A percentile compares a stretch with the other conserved stretches of the same genome.
Conservation (phyloP, 2,797 vertebrate species). For the Lates japonicus region DNA sequence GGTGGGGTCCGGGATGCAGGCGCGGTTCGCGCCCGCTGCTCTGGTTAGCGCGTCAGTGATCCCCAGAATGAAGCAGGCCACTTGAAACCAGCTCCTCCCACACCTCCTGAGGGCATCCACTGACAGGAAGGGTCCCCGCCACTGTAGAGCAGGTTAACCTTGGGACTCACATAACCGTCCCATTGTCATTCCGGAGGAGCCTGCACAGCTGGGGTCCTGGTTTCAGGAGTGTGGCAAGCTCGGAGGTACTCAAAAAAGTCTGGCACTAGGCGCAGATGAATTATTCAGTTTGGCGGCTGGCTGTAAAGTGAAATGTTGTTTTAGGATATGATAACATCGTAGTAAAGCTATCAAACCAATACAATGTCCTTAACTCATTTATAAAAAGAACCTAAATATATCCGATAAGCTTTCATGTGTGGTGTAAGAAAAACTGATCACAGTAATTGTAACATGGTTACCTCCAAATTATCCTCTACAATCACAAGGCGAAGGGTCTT, state of each 20-base stretch:
- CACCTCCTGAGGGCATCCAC: conserved; percentile 88
- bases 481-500: conserved; percentile 87
- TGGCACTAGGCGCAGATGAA: conserved; percentile 80
- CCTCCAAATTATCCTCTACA: conserved; percentile 96
- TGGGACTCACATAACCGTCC: conserved; percentile 90
- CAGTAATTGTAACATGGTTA: conserved; percentile 49
- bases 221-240: conserved; percentile 85
- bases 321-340: not conserved
- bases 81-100: conserved; percentile 96
- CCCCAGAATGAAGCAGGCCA: conserved; percentile 96
- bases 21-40: conserved; percentile 89
- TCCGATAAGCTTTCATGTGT: not conserved
- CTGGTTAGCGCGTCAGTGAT: conserved; percentile 94
- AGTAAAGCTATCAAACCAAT: conserved; percentile 2
- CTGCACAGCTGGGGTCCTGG: conserved; percentile 90
- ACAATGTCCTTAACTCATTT: not conserved
- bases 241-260: conserved; percentile 97
- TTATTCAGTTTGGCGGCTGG: conserved; percentile 9
- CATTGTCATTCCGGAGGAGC: conserved; percentile 98
- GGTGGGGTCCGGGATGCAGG: conserved; percentile 93
- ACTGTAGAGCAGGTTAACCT: conserved; percentile 90
- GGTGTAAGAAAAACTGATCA: not conserved
- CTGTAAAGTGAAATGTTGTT: not conserved
- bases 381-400: not conserved
- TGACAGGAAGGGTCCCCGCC: conserved; percentile 95